Base-by-base conservation (phyloP, 1,140 invertebrate genomes). In the Drosophila suzukii region DNA sequence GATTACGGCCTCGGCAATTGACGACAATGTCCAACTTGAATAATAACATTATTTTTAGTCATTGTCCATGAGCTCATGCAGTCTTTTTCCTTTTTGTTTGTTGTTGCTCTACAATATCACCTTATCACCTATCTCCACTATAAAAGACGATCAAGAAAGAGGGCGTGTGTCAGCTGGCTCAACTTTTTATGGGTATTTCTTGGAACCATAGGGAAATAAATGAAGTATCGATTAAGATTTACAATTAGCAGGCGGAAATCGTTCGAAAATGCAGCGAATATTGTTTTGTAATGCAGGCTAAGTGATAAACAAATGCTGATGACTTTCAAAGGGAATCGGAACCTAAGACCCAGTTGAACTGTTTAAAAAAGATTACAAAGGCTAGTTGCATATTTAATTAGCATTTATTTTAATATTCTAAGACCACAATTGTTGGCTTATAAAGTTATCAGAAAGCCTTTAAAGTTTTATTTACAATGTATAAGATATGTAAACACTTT, bases 11-110 rank as follows among this genome's bases (percentile, higher is more conserved):
- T 2, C 34, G 41, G 24, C 80, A 55, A 63, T 78, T 78, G 83
- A 86, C 78, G 78, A 84, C 80, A 79, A 84, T 57, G 38, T 50
- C 17, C 70, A 47, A 75, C 71, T 49, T 60, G 74, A 68, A 55
- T 41, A 74, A 80, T 46, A 49, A 39, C 60, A 74, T 82, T 88
- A 85, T 88, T 88, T 86, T 86, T 86, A 88, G 83, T 76, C 75
- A 79, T 53, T 61, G 67, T 46, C 53, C 47, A 86, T 86, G 82
- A 86, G 83, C 82, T 86, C 83, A 86, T 86, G 59, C 49, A 27
- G 34, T 15, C 36, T n/a, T 50, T 10, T 20, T 6, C 11, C 0
- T 5, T 24, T 13, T 34, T 17, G n/a, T 50, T 50, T 47, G 12
- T 50, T 32, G 4, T n/a, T 7, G 12, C 4, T 11, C 13, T 24